Percentiles rank a stretch among this genome's conserved stretches.
Evolutionary conservation across 2,113 vertebrate species (phyloP).

Genomic region (Connochaetes taurinus): DNA sequence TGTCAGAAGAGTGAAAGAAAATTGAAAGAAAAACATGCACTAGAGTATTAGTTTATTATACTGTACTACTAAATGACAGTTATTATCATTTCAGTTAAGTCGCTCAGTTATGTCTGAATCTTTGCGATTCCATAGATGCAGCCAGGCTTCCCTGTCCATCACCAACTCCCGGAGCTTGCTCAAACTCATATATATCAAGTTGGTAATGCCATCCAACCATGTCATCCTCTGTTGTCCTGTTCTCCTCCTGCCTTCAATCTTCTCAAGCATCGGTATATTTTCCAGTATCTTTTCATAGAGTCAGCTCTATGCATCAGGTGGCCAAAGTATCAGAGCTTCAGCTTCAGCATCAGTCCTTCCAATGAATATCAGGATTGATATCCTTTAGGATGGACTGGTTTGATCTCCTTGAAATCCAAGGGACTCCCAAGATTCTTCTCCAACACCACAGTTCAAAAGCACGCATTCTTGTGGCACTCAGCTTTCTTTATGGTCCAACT

Average conservation of each 20-base stretch:
- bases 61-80: not conserved
- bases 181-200: not conserved
- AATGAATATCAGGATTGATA: not conserved
- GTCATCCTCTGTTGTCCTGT: not conserved
- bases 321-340: not conserved
- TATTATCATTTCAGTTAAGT: not conserved
- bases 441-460: not conserved
- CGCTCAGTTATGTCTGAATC: accelerated
- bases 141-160: not conserved
- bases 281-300: not conserved
- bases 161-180: not conserved
- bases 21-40: not conserved
- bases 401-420: not conserved
- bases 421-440: not conserved
- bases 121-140: not conserved
- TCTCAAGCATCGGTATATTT: not conserved
- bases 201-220: not conserved
- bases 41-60: not conserved
- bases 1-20: not conserved
- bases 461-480: not conserved
- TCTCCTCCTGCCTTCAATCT: not conserved
- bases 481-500: not conserved
- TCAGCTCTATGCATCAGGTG: not conserved
- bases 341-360: not conserved
- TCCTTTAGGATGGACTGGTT: not conserved